Conservation (phyloP, 2,113 vertebrate species). For the Cavia porcellus region DNA sequence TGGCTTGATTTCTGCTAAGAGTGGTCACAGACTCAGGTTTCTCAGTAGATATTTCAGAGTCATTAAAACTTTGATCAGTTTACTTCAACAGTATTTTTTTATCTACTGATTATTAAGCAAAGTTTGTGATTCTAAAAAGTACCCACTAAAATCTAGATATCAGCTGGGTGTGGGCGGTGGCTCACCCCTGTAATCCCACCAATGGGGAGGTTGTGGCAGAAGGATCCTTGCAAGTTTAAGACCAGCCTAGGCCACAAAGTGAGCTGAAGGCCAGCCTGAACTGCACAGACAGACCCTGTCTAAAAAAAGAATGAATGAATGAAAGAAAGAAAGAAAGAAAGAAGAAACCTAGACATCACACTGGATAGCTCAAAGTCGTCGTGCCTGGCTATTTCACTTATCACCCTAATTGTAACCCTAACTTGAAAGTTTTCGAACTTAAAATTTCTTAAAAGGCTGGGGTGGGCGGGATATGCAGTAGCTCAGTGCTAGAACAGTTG, state of each 20-base stretch:
- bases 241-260: no score
- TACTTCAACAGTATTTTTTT: slow-evolving; percentile 4
- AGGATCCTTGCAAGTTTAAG: no score
- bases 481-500: neutral
- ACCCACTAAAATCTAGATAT: neutral
- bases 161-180: no score
- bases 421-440: slow-evolving; percentile 31
- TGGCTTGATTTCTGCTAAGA: slow-evolving; percentile 20
- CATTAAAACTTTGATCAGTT: neutral
- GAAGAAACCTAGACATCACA: neutral
- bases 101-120: neutral
- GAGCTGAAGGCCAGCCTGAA: no score
- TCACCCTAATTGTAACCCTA: neutral
- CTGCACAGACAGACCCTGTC: no score
- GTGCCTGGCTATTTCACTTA: slow-evolving; percentile 14
- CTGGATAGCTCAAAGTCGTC: neutral
- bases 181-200: no score
- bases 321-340: no score
- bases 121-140: slow-evolving; percentile 24
- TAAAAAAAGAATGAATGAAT: no score
- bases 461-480: neutral
- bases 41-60: neutral
- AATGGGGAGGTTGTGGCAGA: no score
- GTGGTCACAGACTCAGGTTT: neutral
- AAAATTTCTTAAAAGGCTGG: neutral